Conservation (phyloP, 2,113 vertebrate species). For the Cyanistes caeruleus region DNA sequence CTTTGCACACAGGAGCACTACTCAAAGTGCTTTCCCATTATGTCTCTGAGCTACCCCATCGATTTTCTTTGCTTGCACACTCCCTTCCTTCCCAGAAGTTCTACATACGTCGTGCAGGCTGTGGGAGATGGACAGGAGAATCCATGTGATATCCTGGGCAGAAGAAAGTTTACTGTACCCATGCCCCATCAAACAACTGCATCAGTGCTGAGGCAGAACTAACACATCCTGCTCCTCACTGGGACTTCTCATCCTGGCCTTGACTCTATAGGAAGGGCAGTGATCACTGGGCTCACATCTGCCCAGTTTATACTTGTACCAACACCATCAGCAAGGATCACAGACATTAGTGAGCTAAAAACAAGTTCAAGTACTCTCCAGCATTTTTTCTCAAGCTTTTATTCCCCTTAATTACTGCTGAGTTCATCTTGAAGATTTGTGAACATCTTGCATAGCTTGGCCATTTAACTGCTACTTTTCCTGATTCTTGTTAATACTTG, state of each 20-base stretch:
- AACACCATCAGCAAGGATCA: not conserved
- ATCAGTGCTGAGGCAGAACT: not conserved
- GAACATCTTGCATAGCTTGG: not conserved
- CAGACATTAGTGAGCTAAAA: not conserved
- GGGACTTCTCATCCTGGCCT: not conserved
- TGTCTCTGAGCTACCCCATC: not conserved
- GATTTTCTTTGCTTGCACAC: not conserved
- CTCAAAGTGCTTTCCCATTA: not conserved
- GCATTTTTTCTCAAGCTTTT: not conserved
- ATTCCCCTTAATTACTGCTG: not conserved
- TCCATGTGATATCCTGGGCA: rapidly evolving
- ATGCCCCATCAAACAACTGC: not conserved
- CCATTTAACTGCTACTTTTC: not conserved
- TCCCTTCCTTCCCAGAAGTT: not conserved
- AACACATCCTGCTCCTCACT: not conserved
- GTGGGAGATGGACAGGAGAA: not conserved
- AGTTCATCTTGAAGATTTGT: not conserved
- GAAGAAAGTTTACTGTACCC: not conserved
- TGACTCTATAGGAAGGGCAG: not conserved
- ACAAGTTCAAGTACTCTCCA: not conserved
- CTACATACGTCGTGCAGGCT: not conserved
- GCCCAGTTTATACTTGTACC: not conserved
- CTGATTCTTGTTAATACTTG: not conserved
- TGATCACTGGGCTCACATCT: not conserved
- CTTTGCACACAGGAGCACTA: not conserved